Evolutionary conservation across 2,888 invertebrate species (phyloP).

Genomic region (Trissonchulus latispiculum): DNA sequence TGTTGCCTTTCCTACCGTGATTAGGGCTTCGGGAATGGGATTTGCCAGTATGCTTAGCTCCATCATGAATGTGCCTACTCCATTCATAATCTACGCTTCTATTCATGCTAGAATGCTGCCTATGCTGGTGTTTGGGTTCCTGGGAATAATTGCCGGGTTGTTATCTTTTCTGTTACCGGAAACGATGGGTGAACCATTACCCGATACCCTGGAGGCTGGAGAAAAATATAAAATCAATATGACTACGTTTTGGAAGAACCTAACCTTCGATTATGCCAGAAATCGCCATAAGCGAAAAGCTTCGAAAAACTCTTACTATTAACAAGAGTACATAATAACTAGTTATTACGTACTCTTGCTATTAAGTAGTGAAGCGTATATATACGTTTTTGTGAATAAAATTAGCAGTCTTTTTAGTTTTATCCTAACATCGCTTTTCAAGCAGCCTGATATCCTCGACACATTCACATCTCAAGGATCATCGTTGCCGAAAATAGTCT

Average conservation of each 20-base stretch:
- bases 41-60: not conserved
- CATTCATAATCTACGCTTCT: conserved; percentile 11
- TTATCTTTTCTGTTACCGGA: conserved; percentile 7
- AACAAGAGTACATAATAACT: no score
- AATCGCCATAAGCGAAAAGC: not conserved
- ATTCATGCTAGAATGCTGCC: not conserved
- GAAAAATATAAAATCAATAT: not conserved
- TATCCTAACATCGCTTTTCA: no score
- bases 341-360: no score
- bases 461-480: no score
- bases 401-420: no score
- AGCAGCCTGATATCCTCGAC: no score
- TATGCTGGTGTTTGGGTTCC: conserved; percentile 6
- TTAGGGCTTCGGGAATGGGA: conserved; percentile 10
- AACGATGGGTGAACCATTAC: not conserved
- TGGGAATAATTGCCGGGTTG: not conserved
- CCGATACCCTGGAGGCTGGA: not conserved
- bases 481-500: no score
- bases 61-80: conserved; percentile 11
- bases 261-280: not conserved
- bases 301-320: no score
- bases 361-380: no score
- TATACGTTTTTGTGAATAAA: no score
- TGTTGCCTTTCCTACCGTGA: not conserved
- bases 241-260: not conserved